Base-by-base conservation (phyloP, 2,113 vertebrate species). In the Setophaga kirtlandii region DNA sequence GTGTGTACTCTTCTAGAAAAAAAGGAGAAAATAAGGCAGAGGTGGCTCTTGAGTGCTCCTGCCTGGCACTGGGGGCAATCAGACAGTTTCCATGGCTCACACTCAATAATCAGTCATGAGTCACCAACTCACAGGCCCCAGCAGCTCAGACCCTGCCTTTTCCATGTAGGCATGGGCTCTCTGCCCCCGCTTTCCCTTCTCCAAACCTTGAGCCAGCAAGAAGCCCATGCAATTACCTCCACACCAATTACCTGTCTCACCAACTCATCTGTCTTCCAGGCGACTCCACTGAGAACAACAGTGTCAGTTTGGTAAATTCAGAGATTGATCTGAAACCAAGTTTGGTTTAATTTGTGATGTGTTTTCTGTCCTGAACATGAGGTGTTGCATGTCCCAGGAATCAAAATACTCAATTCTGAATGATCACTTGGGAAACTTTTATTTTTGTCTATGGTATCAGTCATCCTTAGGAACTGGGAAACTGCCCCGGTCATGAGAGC, bases 111-210 rank as follows among this genome's bases (percentile, higher is more conserved):
- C 74, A 5, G 0, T 37, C 2, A 0, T 95, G 91, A 93, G 23
- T 73, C 94, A 96, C 25, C 65, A 42, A 2, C 77, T 75, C 83
- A 46, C 89, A 89, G 86, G 86, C 20, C 81, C 63, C 81, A 93
- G 93, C 89, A 96, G 53, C 81, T 89, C 95, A 89, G 49, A 56
- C 91, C 58, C 62, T 87, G 79, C 46, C 62, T 91, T 89, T 89
- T 49, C 44, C 50, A 64, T 2, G 3, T 1, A 74, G 22, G 7
- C 35, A 37, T 23, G 67, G 59, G 75, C 71, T 84, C n/a, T 68
- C 70, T 85, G 84, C 42, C 71, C 65, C 56, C 1, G 0, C 33
- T 87, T 67, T 82, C 18, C 37, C 24, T 87, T 63, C 70, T 87
- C 60, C 81, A 89, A 81, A 75, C 41, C 42, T 5, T 42, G 22